Base-by-base conservation (phyloP, 1,140 invertebrate species). In the Drosophila erecta region DNA sequence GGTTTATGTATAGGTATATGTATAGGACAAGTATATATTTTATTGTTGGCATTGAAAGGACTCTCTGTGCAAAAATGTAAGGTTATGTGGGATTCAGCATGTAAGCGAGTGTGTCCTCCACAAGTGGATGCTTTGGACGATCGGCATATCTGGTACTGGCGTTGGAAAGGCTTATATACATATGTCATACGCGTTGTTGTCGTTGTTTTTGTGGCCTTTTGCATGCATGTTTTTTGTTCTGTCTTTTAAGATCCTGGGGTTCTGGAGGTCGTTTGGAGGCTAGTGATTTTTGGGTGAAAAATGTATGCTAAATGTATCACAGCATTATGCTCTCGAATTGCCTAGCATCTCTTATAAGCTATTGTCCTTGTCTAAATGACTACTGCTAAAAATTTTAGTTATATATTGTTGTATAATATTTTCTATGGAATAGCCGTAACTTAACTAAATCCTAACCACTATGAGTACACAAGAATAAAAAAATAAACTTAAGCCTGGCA, bases 301-400 rank as follows among this genome's bases (percentile, higher is more conserved):
- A 71, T 87, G 75, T 87, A 89, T 83, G 84, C 84, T 89, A 89
- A 89, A 89, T 89, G 76, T 89, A 89, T 89, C 84, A 89, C 84
- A 89, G 84, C 84, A 84, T 77, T 89, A 89, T 89, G 84, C 84
- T 89, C 84, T 89, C 74, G 84, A 89, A 89, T 79, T 89, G 72
- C 79, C 79, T 89, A 86, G 65, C 76, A 59, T 80, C 61, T 73
- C 85, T 90, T 89, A 84, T 56, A 51, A 84, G 72, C 84, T 89
- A 89, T 80, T 79, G 64, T 87, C 83, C 76, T 79, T 49, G 50
- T 61, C 79, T 83, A 83, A 81, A 59, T 76, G 67, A 47, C 73
- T 86, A 86, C 60, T 46, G 37, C 74, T 65, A 67, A 35, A 56
- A 50, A 22, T 43, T 40, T 60, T 53, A 56, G 50, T 50, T 35